Evolutionary conservation across 2,797 vertebrate genomes (phyloP).

Genomic region (Staurois parvus): DNA sequence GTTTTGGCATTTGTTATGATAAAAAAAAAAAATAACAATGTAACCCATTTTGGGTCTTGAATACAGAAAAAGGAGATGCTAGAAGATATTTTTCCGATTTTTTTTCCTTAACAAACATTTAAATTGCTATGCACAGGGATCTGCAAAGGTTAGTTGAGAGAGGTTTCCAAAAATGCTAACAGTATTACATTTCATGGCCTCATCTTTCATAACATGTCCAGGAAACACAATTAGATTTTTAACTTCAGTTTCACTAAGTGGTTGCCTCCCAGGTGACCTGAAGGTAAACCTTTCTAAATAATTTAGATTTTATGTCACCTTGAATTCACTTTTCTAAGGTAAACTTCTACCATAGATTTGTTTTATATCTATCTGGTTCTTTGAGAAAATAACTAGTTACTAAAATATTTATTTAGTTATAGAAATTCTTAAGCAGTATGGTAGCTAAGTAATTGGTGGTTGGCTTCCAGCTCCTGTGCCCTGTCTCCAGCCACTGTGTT

Average conservation of each 20-base stretch:
- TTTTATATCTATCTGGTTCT: conserved; percentile 25
- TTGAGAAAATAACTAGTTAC: background rate
- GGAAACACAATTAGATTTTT: conserved; percentile 54
- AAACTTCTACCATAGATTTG: conserved; percentile 11
- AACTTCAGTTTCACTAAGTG: conserved; percentile 49
- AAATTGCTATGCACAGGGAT: background rate
- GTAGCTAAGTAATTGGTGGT: too few relatives aligned
- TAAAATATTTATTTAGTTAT: conserved; percentile 38
- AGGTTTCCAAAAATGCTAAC: conserved; percentile 30
- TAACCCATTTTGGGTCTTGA: too few relatives aligned
- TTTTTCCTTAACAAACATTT: too few relatives aligned
- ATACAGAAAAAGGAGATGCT: too few relatives aligned
- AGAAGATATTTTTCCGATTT: too few relatives aligned
- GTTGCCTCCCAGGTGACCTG: conserved; percentile 55
- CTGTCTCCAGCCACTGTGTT: background rate
- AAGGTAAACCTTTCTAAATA: conserved; percentile 55
- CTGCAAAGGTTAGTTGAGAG: conserved; percentile 15
- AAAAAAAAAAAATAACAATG: too few relatives aligned
- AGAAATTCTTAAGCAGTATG: background rate
- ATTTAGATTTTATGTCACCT: conserved; percentile 54
- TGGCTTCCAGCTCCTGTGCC: background rate
- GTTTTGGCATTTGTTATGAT: too few relatives aligned
- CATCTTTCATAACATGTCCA: conserved; percentile 16
- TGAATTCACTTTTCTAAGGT: conserved; percentile 44
- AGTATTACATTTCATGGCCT: conserved; percentile 35